Conservation (phyloP, 1,140 invertebrate genomes). For the Drosophila repleta region DNA sequence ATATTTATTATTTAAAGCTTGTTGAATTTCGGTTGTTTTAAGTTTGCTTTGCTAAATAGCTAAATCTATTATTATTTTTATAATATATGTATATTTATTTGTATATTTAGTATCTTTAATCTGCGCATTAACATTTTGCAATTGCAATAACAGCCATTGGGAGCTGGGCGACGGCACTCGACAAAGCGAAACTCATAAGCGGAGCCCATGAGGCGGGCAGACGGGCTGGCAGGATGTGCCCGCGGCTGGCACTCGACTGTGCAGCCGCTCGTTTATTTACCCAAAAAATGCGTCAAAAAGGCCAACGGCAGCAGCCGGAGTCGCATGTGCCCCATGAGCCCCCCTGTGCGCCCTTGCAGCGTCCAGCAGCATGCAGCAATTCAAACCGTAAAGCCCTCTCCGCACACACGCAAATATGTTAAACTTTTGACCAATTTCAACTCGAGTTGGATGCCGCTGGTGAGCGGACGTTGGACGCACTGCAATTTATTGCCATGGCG, state of each 20-base stretch:
- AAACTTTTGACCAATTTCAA: constrained; percentile 83
- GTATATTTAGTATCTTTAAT: constrained; percentile 1
- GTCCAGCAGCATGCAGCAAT: background rate
- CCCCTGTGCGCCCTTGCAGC: background rate
- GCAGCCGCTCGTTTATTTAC: constrained; percentile 59
- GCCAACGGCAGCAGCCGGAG: constrained; percentile 34
- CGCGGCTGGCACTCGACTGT: constrained; percentile 45
- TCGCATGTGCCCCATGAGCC: constrained; percentile 4
- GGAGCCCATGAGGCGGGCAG: background rate
- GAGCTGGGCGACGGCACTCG: constrained; percentile 1
- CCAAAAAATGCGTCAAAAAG: constrained; percentile 69
- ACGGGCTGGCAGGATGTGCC: constrained; percentile 14
- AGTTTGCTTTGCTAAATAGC: constrained; percentile 50
- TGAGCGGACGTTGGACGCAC: constrained; percentile 31
- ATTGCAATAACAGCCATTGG: background rate
- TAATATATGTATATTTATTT: constrained; percentile 40
- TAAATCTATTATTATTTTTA: constrained; percentile 45
- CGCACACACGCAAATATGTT: constrained; percentile 78
- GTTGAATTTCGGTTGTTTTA: constrained; percentile 44
- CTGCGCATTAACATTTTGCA: background rate
- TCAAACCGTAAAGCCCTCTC: constrained; percentile 28
- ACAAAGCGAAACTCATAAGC: constrained; percentile 23
- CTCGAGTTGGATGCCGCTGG: constrained; percentile 63
- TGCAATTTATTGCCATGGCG: constrained; percentile 80
- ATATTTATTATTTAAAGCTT: constrained; percentile 41